These are phyloP conservation scores for Ptychochromis oligacanthus DNA, from an alignment of 2,113 vertebrate genomes.

Conservation along the genomic window DNA sequence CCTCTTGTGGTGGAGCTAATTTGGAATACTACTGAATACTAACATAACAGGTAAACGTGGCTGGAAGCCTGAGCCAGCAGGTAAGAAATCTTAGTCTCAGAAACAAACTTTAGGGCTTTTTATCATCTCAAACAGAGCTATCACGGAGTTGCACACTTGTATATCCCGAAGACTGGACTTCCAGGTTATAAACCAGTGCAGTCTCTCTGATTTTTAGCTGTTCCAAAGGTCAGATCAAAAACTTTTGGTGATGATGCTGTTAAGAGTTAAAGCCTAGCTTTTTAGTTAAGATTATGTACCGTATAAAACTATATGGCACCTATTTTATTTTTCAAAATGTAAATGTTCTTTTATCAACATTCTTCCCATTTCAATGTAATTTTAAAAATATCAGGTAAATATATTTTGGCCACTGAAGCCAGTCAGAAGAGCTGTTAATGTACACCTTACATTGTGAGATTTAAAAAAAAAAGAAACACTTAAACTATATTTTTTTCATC, in stretches of 20 bases:
- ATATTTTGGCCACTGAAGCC: too few relatives aligned
- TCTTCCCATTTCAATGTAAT: too few relatives aligned
- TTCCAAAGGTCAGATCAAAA: too few relatives aligned
- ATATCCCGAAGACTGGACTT: neutral
- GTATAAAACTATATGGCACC: neutral
- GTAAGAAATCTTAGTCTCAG: neutral
- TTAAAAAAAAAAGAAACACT: too few relatives aligned
- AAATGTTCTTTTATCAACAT: too few relatives aligned
- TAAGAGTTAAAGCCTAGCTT: neutral
- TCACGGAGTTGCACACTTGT: neutral
- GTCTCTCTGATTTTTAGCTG: neutral
- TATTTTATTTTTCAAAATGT: neutral
- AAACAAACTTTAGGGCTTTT: neutral
- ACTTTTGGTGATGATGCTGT: neutral
- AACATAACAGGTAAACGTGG: neutral
- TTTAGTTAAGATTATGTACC: neutral
- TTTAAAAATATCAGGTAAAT: too few relatives aligned
- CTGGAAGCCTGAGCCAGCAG: neutral
- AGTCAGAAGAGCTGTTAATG: too few relatives aligned
- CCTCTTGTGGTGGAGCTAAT: too few relatives aligned
- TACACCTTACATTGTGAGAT: too few relatives aligned
- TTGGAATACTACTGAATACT: too few relatives aligned
- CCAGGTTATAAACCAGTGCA: neutral
- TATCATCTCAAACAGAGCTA: neutral
- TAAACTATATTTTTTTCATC: neutral